phyloP scores from a whole-genome alignment of 35 echinoderm and acorn worm species.

The Holothuria glaberrima region DNA sequence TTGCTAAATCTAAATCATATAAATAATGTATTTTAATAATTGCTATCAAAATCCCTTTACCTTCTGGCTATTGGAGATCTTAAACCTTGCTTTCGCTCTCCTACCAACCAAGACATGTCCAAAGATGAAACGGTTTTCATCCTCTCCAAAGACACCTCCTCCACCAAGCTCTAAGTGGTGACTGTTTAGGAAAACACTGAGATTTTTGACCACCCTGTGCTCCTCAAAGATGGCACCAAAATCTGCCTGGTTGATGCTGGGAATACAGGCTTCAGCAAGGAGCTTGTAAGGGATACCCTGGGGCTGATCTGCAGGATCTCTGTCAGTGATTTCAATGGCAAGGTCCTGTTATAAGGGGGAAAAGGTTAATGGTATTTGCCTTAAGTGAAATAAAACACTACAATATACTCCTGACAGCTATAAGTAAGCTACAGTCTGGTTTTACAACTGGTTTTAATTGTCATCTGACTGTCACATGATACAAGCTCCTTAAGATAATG shows the following conservation, averaged over 20 bases:
- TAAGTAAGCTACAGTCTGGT: no score
- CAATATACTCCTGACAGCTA: no score
- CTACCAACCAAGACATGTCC: constrained; percentile 93
- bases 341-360: constrained; percentile 65
- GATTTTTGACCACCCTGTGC: constrained; percentile 96
- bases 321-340: constrained; percentile 93
- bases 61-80: constrained; percentile 97
- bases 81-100: constrained; percentile 90
- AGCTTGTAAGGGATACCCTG: constrained; percentile 99
- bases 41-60: constrained; percentile 31
- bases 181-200: constrained; percentile 97
- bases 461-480: no score
- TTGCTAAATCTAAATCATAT: no score
- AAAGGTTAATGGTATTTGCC: no score
- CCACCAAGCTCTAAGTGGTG: constrained; percentile 94
- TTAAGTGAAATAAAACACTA: no score
- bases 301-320: constrained; percentile 90
- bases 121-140: constrained; percentile 98
- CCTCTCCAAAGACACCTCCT: constrained; percentile 95
- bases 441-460: no score
- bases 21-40: no score
- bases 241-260: constrained; percentile 90
- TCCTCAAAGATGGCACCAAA: constrained; percentile 95
- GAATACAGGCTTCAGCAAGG: constrained; percentile 94
- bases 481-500: no score